Base-by-base conservation (phyloP, 2,797 vertebrate species). In the Gouania willdenowi region DNA sequence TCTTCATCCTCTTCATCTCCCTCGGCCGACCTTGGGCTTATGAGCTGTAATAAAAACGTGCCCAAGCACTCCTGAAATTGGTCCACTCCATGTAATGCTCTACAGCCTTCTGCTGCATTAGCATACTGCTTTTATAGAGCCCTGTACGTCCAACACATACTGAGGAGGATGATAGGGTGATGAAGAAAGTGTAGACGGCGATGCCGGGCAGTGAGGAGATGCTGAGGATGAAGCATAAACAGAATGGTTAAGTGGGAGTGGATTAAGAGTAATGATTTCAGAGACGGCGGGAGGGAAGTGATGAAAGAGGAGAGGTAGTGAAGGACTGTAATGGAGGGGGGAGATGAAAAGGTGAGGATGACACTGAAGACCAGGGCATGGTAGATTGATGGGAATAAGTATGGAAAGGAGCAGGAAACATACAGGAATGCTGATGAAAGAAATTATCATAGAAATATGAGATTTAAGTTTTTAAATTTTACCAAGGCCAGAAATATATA, bases 21-120 rank as follows among this genome's bases (percentile, higher is more conserved):
- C 32, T 76, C 66, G 42, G 77, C 80, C 87, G 88, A 90, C 89
- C 88, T 90, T 89, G 88, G 71, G 71, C 82, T 88, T 86, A 89
- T 83, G 83, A 87, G 86, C 75, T 67, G 81, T 81, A 86, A 86
- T 89, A 89, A 88, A 88, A 88, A 84, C 57, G 79, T 77, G 64
- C 63, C 79, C 82, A 71, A 77, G 79, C 85, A 86, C 82, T 87
- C 71, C 77, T 78, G 79, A 82, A 87, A 86, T 86, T 78, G 83
- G 77, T 84, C 75, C 79, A 66, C 74, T 83, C 67, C 21, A 67
- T 24, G 42, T 66, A 74, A 83, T 79, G 72, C 67, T 75, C 55
- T 6, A 52, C 72, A 53, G 66, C 54, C 40, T 44, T 47, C 53
- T 29, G 48, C 67, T 11, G 53, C 69, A 82, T 82, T 83, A 77